These are phyloP conservation scores for Ophraella communa DNA, from an alignment of 2,888 invertebrate species.

Conservation along the genomic window DNA sequence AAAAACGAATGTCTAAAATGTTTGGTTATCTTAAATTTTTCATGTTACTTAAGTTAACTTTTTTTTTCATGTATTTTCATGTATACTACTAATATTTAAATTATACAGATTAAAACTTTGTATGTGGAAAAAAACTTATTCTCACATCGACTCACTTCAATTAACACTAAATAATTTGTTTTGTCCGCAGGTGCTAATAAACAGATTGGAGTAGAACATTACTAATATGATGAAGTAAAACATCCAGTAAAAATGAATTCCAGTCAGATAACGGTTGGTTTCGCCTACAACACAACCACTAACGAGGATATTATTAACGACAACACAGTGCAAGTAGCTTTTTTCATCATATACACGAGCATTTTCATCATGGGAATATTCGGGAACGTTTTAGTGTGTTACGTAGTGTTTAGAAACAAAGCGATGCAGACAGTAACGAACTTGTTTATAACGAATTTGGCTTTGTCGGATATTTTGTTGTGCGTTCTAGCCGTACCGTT, in stretches of 20 bases:
- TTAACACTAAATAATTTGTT: background rate
- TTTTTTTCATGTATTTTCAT: no score
- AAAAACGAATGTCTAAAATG: no score
- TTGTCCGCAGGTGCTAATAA: background rate
- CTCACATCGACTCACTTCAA: background rate
- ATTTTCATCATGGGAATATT: conserved; percentile 90
- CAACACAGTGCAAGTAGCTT: conserved; percentile 73
- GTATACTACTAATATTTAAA: background rate
- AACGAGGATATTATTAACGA: conserved; percentile 64
- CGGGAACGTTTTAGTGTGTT: conserved; percentile 92
- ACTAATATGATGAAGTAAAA: background rate
- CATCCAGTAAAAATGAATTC: background rate
- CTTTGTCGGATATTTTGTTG: conserved; percentile 91
- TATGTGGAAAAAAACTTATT: no score
- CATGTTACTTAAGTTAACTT: no score
- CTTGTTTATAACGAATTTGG: conserved; percentile 95
- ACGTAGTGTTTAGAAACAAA: conserved; percentile 91
- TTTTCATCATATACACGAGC: conserved; percentile 78
- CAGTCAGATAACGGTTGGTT: conserved; percentile 22
- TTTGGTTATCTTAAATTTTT: no score
- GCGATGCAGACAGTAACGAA: conserved; percentile 99
- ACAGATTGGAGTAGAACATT: background rate
- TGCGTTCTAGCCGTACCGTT: conserved; percentile 95
- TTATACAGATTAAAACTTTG: no score
- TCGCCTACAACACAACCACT: conserved; percentile 28